Conservation (phyloP, 2,797 vertebrate genomes). For the Zalophus californianus region DNA sequence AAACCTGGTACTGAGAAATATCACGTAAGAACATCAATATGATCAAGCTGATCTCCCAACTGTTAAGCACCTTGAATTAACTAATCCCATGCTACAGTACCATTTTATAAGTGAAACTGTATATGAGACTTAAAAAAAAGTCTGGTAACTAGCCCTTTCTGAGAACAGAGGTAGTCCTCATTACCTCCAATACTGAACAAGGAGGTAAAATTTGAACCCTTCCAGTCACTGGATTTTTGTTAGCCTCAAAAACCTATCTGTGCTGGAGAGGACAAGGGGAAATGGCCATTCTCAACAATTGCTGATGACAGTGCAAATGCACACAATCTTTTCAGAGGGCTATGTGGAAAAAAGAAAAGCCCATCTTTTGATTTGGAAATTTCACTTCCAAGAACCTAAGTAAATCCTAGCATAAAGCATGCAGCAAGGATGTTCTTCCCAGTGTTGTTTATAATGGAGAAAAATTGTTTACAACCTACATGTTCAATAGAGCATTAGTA, state of each 20-base stretch:
- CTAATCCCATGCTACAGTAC: neutral
- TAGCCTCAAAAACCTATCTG: neutral
- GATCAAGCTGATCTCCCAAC: neutral
- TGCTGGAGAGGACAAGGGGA: neutral
- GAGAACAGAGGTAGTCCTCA: neutral
- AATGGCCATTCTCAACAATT: neutral
- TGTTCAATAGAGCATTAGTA: neutral
- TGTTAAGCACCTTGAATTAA: neutral
- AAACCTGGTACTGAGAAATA: neutral
- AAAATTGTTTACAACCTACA: neutral
- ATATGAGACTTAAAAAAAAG: neutral
- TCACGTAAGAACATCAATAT: slow-evolving; percentile 2
- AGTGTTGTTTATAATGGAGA: neutral
- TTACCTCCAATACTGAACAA: neutral
- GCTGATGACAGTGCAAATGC: neutral
- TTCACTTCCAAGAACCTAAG: neutral
- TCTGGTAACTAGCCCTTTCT: neutral
- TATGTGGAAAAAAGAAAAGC: neutral
- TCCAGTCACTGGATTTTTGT: neutral
- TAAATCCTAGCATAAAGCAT: neutral
- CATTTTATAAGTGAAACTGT: neutral
- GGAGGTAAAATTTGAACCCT: neutral
- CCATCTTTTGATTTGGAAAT: neutral
- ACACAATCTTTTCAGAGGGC: neutral
- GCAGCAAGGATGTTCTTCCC: neutral